Conservation (phyloP, 1,140 invertebrate species). For the Penaeus chinensis region DNA sequence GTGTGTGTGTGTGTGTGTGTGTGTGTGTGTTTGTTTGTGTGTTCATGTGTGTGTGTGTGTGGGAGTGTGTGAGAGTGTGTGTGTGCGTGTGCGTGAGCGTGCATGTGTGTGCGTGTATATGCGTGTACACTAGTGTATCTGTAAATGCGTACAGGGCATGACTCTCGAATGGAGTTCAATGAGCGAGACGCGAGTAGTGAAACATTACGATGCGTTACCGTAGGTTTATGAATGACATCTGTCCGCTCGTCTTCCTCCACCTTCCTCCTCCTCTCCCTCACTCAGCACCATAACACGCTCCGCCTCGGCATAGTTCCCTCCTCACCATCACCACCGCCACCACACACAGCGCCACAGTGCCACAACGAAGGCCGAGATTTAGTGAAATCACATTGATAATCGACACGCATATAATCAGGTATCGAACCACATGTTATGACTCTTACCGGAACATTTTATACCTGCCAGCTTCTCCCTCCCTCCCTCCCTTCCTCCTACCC, state of each 20-base stretch:
- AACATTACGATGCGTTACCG: not conserved
- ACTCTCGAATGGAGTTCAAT: not conserved
- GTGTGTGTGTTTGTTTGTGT: constrained; percentile 25
- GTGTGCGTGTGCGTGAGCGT: constrained; percentile 44
- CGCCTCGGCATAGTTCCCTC: not conserved
- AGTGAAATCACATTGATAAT: constrained; percentile 3
- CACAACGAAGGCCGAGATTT: constrained; percentile 1
- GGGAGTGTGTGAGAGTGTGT: constrained; percentile 40
- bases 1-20: constrained; percentile 32
- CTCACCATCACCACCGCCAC: constrained; percentile 2
- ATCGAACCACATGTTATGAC: not conserved
- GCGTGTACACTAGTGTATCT: constrained; percentile 18
- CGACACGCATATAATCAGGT: constrained; percentile 7
- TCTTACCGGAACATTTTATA: not conserved
- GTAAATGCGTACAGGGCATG: too few relatives aligned
- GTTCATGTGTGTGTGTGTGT: constrained; percentile 35
- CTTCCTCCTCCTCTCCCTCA: too few relatives aligned
- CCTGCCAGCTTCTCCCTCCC: not conserved
- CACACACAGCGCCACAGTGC: not conserved
- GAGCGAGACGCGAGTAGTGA: not conserved
- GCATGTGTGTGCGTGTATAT: constrained; percentile 36
- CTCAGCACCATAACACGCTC: not conserved
- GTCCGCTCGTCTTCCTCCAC: too few relatives aligned
- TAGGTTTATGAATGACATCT: too few relatives aligned
- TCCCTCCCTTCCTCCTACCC: not conserved